Evolutionary conservation across 1,140 invertebrate species (phyloP).

Genomic region (Drosophila yakuba): DNA sequence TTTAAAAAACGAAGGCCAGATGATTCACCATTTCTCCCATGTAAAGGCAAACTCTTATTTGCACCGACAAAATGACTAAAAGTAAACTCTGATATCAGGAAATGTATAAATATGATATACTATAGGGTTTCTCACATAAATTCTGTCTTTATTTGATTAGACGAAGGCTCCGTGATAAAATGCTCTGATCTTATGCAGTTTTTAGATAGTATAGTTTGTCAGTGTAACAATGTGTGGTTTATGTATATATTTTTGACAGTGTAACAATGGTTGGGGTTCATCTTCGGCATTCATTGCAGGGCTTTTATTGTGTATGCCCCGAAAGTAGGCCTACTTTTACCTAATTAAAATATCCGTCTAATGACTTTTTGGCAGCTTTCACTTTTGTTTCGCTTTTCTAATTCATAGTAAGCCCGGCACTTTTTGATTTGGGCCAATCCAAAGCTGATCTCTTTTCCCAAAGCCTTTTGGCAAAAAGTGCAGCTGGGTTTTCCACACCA

Average conservation of each 20-base stretch:
- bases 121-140: neutral
- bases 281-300: conserved; percentile 21
- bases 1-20: too few species aligned
- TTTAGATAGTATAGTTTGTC: neutral
- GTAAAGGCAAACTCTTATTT: too few species aligned
- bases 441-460: conserved; percentile 46
- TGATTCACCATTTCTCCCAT: neutral
- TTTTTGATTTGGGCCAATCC: conserved; percentile 41
- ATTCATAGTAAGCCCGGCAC: conserved; percentile 8
- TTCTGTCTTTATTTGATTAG: too few species aligned
- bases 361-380: conserved; percentile 72
- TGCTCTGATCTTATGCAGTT: too few species aligned
- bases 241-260: conserved; percentile 3
- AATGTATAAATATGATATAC: neutral
- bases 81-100: neutral
- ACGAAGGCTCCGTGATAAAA: too few species aligned
- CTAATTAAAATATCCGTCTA: conserved; percentile 57
- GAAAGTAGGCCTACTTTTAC: conserved; percentile 56
- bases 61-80: neutral
- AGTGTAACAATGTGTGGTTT: conserved; percentile 21
- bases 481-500: conserved; percentile 1
- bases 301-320: conserved; percentile 41
- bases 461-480: conserved; percentile 4
- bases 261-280: conserved; percentile 18
- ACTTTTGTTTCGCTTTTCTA: conserved; percentile 46